Evolutionary conservation across 1,140 invertebrate genomes (phyloP).

Genomic region (Phocides pigmalion): DNA sequence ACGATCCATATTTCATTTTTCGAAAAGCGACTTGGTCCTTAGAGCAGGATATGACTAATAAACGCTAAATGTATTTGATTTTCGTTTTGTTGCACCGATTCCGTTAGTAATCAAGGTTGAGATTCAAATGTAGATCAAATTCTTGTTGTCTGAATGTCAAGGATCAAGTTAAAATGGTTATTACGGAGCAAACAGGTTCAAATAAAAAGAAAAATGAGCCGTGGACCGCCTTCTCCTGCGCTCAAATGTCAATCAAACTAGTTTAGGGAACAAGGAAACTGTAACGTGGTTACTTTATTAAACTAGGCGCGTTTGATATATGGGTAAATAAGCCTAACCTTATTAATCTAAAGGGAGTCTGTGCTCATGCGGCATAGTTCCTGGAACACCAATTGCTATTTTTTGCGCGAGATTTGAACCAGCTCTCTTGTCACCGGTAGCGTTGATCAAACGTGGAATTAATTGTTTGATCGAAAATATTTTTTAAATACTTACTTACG

Average conservation of each 20-base stretch:
- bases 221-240: constrained; percentile 5
- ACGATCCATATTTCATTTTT: not conserved
- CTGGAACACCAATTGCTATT: too few species aligned
- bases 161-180: constrained; percentile 1
- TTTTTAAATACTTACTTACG: too few species aligned
- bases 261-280: constrained; percentile 28
- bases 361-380: too few species aligned
- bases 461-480: too few species aligned
- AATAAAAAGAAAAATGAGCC: constrained; percentile 16
- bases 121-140: constrained; percentile 28
- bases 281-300: not conserved
- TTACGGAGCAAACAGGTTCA: constrained; percentile 16
- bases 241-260: constrained; percentile 34
- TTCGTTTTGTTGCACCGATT: not conserved
- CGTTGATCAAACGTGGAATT: too few species aligned
- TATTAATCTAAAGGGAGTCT: too few species aligned
- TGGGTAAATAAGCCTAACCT: too few species aligned
- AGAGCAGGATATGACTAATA: constrained; percentile 5
- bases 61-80: not conserved
- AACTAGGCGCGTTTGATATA: not conserved
- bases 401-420: too few species aligned
- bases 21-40: not conserved
- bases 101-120: constrained; percentile 11
- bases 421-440: too few species aligned
- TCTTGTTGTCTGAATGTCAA: constrained; percentile 20